Base-by-base conservation (phyloP, 2,113 vertebrate genomes). In the Urocitellus parryii region DNA sequence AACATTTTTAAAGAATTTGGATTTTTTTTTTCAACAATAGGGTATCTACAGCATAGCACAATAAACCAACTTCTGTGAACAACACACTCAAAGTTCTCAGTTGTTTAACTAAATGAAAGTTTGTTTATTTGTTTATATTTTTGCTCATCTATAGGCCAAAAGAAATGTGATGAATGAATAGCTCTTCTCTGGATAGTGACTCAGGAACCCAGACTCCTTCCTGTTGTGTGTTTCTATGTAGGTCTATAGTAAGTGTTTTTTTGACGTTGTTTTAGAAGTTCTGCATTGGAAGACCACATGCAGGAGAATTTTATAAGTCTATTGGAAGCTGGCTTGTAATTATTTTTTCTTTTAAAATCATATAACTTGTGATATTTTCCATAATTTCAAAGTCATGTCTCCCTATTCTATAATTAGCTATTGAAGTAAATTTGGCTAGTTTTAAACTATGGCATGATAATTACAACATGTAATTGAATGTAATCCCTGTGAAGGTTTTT, bases 11-110 rank as follows among this genome's bases (percentile, higher is more conserved):
- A 95, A 27, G 24, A 63, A 81, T 92, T 92, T 80, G 2, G 8
- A 51, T 42, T 83, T 39, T 89, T 92, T 87, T 90, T 92, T 90
- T 92, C 51, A 70, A 25, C 37, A 72, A 63, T 25, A 73, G 5
- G 11, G 32, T 5, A 83, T 56, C 29, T 3, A 37, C 45, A 88
- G 13, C 0, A 5, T 58, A 84, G 56, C 8, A 73, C 0, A 67
- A 72, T 65, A 87, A 70, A 8, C 24, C 45, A 74, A 56, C 32
- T 82, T 6, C 42, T 85, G 0, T 72, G 22, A 92, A 4, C 24
- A n/a, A 68, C 16, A 95, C 73, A 34, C 32, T 89, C 8, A 84
- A 79, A 93, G 27, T 25, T 18, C 4, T 73, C 65, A 65, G 1
- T 70, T 77, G 18, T 61, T 78, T 93, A 79, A 83, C 7, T 27